phyloP scores from a whole-genome alignment of 2,797 vertebrate genomes.

The Hoplostethus mediterraneus region DNA sequence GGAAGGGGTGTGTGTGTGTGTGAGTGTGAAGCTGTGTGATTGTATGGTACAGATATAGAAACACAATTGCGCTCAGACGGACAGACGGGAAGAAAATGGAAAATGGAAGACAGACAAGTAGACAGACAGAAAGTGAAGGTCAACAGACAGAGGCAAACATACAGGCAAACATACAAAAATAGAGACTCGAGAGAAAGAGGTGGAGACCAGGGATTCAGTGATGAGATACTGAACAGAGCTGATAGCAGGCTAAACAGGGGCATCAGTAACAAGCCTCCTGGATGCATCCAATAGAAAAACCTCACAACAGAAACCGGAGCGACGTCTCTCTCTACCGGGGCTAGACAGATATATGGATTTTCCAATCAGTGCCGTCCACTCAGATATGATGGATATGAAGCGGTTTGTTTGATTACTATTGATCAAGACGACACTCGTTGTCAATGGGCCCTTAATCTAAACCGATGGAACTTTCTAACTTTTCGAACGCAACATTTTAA shows the following conservation, averaged over 20 bases:
- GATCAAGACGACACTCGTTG: no score
- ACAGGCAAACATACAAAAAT: conserved; percentile 61
- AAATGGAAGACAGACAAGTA: conserved; percentile 56
- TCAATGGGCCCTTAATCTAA: no score
- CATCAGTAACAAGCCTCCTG: neutral
- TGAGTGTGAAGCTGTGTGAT: conserved; percentile 63
- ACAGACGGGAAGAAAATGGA: conserved; percentile 48
- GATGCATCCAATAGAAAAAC: no score
- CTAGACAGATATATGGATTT: no score
- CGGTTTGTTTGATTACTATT: no score
- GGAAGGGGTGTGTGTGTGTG: conserved; percentile 52
- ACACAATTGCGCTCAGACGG: conserved; percentile 36
- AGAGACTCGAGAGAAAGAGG: conserved; percentile 32
- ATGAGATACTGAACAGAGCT: neutral
- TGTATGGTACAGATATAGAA: conserved; percentile 48
- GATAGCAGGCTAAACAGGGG: conserved; percentile 1
- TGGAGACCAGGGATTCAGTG: conserved; percentile 40
- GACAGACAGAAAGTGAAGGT: conserved; percentile 69
- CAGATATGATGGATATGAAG: no score
- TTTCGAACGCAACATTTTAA: conserved; percentile 45
- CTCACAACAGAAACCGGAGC: neutral
- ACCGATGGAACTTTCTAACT: no score
- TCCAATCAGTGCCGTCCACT: no score
- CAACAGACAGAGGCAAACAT: conserved; percentile 73
- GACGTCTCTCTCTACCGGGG: no score